Evolutionary conservation across 2,888 invertebrate species (phyloP), one percentile per base, ranked within the genome.

Genomic region (Cantharis rustica): DNA sequence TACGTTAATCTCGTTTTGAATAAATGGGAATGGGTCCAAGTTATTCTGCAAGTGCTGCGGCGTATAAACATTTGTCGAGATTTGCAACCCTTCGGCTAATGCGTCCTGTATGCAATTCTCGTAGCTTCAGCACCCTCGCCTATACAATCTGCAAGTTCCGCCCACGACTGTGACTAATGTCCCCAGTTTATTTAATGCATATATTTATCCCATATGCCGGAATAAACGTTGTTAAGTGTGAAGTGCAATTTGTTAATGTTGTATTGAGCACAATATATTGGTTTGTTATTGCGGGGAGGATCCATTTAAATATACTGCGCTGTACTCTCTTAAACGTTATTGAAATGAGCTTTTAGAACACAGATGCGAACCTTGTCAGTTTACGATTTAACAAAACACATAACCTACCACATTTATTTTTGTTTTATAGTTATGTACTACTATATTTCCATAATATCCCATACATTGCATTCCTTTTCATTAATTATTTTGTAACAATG

Each of bases 151-250:
- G 78, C 20, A 77, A 71, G 78, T 81, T 83, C 85, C 87, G 86
- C 87, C 87, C 85, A 87, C 85, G 83, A 81, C 84, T 84, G 85
- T 86, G 85, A 86, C 85, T 86, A 86, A 86, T 86, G 82, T 80
- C 81, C 80, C 78, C 81, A 77, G 85, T 85, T 84, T 85, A 86
- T 87, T 86, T 86, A 86, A 87, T 87, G 87, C 86, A 87, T 87
- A 87, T 85, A 87, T 87, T 87, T 86, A 84, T 83, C 84, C 87
- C 88, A 87, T 88, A 87, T 88, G 87, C 86, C 86, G 83, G 83
- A 83, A 84, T 84, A 85, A 86, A 84, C 83, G 84, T 82, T 84
- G 85, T 85, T 85, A 85, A 85, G 86, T 86, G 86, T 85, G 85
- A 85, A 86, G 83, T 83, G 86, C 84, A 87, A 87, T 87, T 87